Evolutionary conservation across 2,888 invertebrate species (phyloP), one percentile per base, ranked within the genome.

Genomic region (Papilio demoleus): DNA sequence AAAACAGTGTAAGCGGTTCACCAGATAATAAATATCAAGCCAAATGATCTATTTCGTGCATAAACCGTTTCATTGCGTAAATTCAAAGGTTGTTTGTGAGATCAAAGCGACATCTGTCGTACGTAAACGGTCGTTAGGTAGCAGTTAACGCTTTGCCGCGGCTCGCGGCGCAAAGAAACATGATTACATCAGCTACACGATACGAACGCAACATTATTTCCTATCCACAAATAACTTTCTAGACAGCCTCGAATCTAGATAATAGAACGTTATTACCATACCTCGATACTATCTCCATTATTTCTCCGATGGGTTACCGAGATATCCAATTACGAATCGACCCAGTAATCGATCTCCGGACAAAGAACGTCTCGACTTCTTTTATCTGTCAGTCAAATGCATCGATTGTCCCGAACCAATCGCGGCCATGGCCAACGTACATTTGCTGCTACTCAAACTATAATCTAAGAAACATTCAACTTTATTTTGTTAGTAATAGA

Each of bases 381-480:
- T 88, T 88, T 87, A 88, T 87, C 84, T 81, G 88, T 88, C 88
- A 88, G 86, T 88, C 88, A 88, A 87, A 82, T 73, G 77, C 81
- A 78, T 81, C 82, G 84, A 88, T 87, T 88, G 87, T 85, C 81
- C 78, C 79, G 84, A 82, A 80, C 77, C 80, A 77, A 84, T 83
- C 80, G 78, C 4, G 67, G 53, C 12, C 27, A 14, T 50, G 0
- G 19, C 67, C 36, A 53, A 14, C 34, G 19, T 45, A 45, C 4
- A 36, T 45, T 12, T 50, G 68, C 64, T 1, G 50, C 14, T 38
- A 9, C 1, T 5, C 14, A 12, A 31, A 59, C 8, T 14, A 40
- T 40, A 38, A 22, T 42, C 4, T 4, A 6, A 11, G 2, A 34
- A 9, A 36, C n/a, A 27, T 27, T 27, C n/a, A 53, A n/a, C 58